phyloP scores from a whole-genome alignment of 2,888 invertebrate species.

The Lottia gigantea region DNA sequence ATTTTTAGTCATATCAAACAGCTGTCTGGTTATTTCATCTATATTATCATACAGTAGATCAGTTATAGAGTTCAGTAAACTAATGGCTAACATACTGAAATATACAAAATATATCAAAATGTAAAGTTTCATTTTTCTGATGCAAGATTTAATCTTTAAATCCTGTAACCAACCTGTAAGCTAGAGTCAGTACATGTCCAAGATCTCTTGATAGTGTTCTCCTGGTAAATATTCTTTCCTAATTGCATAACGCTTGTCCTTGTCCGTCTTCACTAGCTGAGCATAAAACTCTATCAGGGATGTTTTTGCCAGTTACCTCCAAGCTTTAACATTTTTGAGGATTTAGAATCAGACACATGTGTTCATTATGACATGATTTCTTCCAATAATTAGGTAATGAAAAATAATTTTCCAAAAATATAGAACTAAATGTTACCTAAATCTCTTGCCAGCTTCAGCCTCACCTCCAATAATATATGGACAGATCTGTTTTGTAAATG shows the following conservation, averaged over 20 bases:
- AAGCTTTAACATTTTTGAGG: no score
- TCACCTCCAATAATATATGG: slow-evolving; percentile 82
- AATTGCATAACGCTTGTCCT: no score
- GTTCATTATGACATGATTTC: background rate
- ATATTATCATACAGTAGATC: slow-evolving; percentile 70
- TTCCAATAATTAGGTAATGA: background rate
- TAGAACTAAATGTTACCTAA: slow-evolving; percentile 74
- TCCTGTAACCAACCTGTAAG: no score
- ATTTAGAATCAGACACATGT: background rate
- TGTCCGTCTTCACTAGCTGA: no score
- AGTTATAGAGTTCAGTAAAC: slow-evolving; percentile 71
- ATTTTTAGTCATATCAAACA: slow-evolving; percentile 56
- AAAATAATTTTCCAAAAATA: background rate
- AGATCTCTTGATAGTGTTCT: no score
- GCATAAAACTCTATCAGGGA: no score
- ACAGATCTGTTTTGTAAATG: slow-evolving; percentile 82
- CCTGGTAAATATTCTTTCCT: no score
- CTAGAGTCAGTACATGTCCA: no score
- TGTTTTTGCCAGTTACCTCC: no score
- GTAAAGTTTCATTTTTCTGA: no score
- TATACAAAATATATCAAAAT: slow-evolving; percentile 11
- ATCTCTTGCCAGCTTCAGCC: slow-evolving; percentile 79
- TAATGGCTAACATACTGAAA: slow-evolving; percentile 71
- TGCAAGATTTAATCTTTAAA: no score
- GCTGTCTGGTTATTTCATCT: slow-evolving; percentile 65